Base-by-base conservation (phyloP, 2,888 invertebrate genomes). In the Dasysyrphus albostriatus region DNA sequence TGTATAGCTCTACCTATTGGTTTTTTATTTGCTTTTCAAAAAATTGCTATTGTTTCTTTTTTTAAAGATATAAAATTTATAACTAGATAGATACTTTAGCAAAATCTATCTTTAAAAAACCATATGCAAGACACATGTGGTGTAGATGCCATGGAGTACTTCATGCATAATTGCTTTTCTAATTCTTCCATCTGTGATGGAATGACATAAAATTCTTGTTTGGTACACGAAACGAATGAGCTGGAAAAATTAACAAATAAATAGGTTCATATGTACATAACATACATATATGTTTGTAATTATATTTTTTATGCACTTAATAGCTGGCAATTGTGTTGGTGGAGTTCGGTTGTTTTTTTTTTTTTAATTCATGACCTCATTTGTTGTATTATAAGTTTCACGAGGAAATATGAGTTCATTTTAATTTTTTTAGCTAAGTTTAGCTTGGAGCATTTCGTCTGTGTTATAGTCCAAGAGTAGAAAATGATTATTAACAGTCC, bases 201-300 rank as follows among this genome's bases (percentile, higher is more conserved):
- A 81, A 73, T 81, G 76, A 77, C 69, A 77, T 81, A 69, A 72
- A 81, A 58, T 76, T 85, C 84, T 85, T 81, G 77, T 81, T 85
- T 32, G 10, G 56, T 47, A 61, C 29, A 56, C 42, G 12, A 63
- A 69, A 72, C 54, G 16, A 70, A 58, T 63, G 72, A 58, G 44
- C 72, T 76, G 80, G 75, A 59, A 63, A 49, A 51, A 58, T 37
- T n/a, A 49, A 32, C n/a, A 19, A 59, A 34, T 14, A 42, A 42
- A 12, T 39, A 39, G 9, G 9, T 9, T 2, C 24, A 24, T 24
- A 24, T 24, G 24, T 32, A 32, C 5, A 0, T 32, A 37, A 32
- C 5, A 0, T 32, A 37, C 2, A 12, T 39, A 39, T 39, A 3
- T 39, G 5, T 12, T 3, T 39, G 29, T 9, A 5, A 24, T 24